phyloP scores from a whole-genome alignment of 2,113 vertebrate genomes.

The Panthera uncia region DNA sequence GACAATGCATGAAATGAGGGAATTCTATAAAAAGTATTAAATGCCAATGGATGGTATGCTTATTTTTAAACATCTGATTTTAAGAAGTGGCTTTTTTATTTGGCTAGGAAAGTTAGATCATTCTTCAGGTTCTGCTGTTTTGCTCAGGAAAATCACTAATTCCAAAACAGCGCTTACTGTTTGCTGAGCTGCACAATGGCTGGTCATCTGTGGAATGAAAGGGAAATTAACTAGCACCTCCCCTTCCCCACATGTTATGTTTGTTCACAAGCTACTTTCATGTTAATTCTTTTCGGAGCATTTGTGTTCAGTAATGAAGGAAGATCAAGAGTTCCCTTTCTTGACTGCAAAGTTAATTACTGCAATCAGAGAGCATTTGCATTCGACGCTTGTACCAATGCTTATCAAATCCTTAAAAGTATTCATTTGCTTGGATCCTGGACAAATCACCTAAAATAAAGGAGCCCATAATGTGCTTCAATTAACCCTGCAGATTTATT shows the following conservation, averaged over 20 bases:
- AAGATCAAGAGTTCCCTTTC: conserved; percentile 75
- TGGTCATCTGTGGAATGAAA: conserved; percentile 54
- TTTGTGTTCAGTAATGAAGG: conserved; percentile 68
- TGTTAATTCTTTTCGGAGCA: conserved; percentile 76
- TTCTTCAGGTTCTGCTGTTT: not conserved
- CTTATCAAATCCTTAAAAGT: conserved; percentile 59
- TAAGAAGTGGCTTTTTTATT: not conserved
- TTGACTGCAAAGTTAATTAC: conserved; percentile 70
- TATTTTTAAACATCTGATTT: conserved; percentile 31
- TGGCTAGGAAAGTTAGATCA: not conserved
- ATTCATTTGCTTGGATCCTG: conserved; percentile 42
- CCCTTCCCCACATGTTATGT: conserved; percentile 65
- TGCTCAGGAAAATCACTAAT: conserved; percentile 30
- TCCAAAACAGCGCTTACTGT: not conserved
- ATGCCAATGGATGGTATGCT: not conserved
- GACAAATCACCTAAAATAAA: conserved; percentile 59
- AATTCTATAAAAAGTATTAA: not conserved
- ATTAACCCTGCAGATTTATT: conserved; percentile 55
- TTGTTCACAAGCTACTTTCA: conserved; percentile 66
- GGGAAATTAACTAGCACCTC: conserved; percentile 65
- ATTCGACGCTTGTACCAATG: not conserved
- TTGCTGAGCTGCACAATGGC: conserved; percentile 20
- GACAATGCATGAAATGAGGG: not conserved
- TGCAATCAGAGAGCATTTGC: conserved; percentile 62
- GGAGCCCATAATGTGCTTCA: not conserved